Percentiles rank a stretch among this genome's conserved stretches.
Conservation (phyloP, 35 echinoderm and acorn worm genomes). For the Hemicentrotus pulcherrimus region DNA sequence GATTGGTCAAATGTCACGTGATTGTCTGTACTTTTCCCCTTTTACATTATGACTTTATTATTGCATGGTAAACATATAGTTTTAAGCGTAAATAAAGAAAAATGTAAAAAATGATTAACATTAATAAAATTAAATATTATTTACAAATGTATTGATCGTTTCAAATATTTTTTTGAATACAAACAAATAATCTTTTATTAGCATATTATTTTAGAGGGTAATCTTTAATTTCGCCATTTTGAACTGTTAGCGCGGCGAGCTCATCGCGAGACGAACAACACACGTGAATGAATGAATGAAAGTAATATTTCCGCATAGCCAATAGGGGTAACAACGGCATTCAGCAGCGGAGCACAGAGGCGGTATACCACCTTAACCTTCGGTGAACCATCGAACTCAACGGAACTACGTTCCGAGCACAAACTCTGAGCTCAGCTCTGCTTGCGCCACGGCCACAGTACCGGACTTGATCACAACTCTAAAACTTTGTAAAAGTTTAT, state of each 20-base stretch:
- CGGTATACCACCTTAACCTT: no score
- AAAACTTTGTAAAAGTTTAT: no score
- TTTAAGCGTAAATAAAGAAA: background rate
- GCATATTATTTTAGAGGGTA: constrained; percentile 36
- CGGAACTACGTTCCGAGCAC: no score
- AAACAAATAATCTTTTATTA: no score
- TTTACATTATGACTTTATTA: background rate
- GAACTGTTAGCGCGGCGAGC: background rate
- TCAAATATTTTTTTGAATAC: background rate
- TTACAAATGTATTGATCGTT: background rate
- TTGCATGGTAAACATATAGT: background rate
- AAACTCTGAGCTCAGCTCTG: no score
- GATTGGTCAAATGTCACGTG: constrained; percentile 93
- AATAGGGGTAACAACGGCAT: no score
- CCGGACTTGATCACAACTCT: no score
- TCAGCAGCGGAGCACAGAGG: no score
- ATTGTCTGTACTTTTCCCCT: constrained; percentile 39
- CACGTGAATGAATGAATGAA: constrained; percentile 6
- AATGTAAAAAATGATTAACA: background rate
- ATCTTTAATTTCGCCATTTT: constrained; percentile 43
- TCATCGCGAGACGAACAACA: background rate
- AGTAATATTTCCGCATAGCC: background rate
- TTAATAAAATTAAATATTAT: background rate
- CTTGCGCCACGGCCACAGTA: no score
- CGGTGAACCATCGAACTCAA: no score